Base-by-base conservation (phyloP, 1,140 invertebrate genomes). In the Megathymus violae region DNA sequence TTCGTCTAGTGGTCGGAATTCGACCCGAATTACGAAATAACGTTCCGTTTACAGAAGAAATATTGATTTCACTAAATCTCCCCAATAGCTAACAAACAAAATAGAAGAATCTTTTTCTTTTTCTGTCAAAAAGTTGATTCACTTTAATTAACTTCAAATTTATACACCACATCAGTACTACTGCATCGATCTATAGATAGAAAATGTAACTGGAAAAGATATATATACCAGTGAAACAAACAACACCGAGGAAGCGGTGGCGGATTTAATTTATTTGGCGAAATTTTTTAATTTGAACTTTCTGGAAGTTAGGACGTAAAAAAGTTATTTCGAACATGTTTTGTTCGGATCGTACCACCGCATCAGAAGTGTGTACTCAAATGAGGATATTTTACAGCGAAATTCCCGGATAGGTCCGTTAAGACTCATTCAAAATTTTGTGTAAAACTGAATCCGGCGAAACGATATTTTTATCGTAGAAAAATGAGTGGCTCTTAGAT, bases 241-340 rank as follows among this genome's bases (percentile, higher is more conserved):
- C 40, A 40, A 44, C 52, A 44, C 38, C 40, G 1, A 16, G 38
- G 52, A 56, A 43, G 40, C 52, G 3, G 47, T 13, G 38, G 25
- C 11, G 52, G 19, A 44, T 56, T 43, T 19, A 43, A 56, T 56
- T 44, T 56, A 56, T 56, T 56, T 41, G 22, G 22, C 22, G 40
- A 56, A 56, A 17, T 44, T 44, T 44, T 56, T 56, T 56, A 56
- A 56, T 56, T 56, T 40, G 40, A 56, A 44, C 52, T 56, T 56
- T 56, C 52, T 5, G 13, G 22, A 56, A 56, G 40, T 56, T 56
- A 3, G 19, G 3, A 27, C 40, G 40, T 56, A 56, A 44, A 41
- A 51, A 56, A 56, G 40, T 43, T 56, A 41, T 15, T 16, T 27
- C 52, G 19, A 44, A 14, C 52, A 44, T 31, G 40, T 56, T 56